Percentiles rank a stretch among this genome's conserved stretches.
Evolutionary conservation across 2,113 vertebrate species (phyloP).

Genomic region (Hirundichthys speculiger): DNA sequence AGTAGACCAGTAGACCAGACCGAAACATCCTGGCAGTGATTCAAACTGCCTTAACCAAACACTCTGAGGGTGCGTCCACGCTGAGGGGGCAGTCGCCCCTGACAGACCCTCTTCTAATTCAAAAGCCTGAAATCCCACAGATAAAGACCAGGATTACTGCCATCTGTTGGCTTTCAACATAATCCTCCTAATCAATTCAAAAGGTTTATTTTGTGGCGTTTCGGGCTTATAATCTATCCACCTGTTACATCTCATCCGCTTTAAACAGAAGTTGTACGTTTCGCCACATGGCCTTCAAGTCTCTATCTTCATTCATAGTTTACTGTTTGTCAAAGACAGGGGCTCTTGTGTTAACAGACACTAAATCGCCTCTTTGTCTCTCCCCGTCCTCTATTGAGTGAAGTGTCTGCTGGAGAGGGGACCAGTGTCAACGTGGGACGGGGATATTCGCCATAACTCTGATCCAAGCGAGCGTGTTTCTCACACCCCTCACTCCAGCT

Average conservation of each 20-base stretch:
- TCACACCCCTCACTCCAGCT: constrained; percentile 69
- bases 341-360: constrained; percentile 58
- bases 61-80: constrained; percentile 43
- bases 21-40: constrained; percentile 58
- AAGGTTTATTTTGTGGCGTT: constrained; percentile 1
- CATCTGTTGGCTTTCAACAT: constrained; percentile 60
- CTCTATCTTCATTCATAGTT: constrained; percentile 45
- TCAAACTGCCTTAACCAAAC: constrained; percentile 36
- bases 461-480: constrained; percentile 56
- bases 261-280: constrained; percentile 11
- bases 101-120: constrained; percentile 38
- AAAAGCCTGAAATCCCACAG: constrained; percentile 30
- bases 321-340: constrained; percentile 48
- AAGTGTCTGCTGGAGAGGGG: constrained; percentile 43
- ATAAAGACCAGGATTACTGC: constrained; percentile 24
- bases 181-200: constrained; percentile 47
- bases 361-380: constrained; percentile 66
- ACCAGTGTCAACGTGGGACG: constrained; percentile 51
- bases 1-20: no score
- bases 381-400: constrained; percentile 20
- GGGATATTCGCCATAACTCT: constrained; percentile 61
- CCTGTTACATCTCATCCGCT: constrained; percentile 3
- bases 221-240: background rate
- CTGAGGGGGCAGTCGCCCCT: constrained; percentile 30
- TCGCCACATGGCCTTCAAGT: constrained; percentile 17